Evolutionary conservation across 2,113 vertebrate genomes (phyloP), one percentile per base, ranked within the genome.

Genomic region (Drymodes brunneopygia): DNA sequence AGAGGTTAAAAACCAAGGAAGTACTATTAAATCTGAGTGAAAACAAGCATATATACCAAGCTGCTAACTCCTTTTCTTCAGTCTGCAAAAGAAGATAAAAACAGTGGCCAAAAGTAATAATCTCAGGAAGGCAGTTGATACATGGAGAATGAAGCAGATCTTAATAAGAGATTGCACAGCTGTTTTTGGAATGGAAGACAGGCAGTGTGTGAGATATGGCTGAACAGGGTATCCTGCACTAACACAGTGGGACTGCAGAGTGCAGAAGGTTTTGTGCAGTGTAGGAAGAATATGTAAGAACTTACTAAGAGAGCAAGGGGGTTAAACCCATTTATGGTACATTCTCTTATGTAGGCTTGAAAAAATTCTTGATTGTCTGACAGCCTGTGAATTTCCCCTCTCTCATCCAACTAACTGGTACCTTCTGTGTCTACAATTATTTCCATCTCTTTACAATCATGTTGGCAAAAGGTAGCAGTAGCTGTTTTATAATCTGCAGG

Each of bases 231-330:
- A 58, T 21, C n/a, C 56, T 73, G 53, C 13, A 44, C 28, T 65
- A 24, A 69, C 25, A 40, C 1, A 1, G n/a, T 29, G 45, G 62
- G 47, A 48, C 31, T 64, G 62, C 0, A 0, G 18, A 48, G 19
- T 33, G 61, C 29, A 81, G 60, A 23, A 60, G 50, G 42, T 28
- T 57, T 48, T 81, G 38, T 35, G 56, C 4, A 53, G 19, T n/a
- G 25, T 6, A 62, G 9, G 31, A 35, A 57, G 15, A 70, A 42
- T 58, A 65, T 3, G 2, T 42, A 73, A 70, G 20, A 58, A 44
- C 15, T 44, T 36, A 51, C 16, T 38, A 19, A 11, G 22, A 91
- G 17, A 83, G 15, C 7, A 48, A 22, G 8, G 6, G 36, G 3
- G 9, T 58, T 62, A 81, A 81, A 38, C 9, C 15, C 17, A n/a